Evolutionary conservation across 2,113 vertebrate genomes (phyloP).

Genomic region (Lanius collurio): DNA sequence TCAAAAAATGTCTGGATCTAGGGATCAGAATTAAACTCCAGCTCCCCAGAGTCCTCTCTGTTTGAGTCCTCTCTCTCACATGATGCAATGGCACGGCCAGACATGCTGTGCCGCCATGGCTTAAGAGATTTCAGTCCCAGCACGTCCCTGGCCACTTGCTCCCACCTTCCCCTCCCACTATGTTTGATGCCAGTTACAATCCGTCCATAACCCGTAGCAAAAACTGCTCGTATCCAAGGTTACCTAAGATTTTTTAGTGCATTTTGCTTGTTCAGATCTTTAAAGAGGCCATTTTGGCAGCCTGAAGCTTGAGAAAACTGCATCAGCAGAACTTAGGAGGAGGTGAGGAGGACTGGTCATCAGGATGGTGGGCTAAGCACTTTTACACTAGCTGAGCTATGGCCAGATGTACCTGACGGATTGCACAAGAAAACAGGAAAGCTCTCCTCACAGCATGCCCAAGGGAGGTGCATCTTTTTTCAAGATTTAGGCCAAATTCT

Average conservation of each 20-base stretch:
- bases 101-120: background rate
- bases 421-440: background rate
- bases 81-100: background rate
- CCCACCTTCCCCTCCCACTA: background rate
- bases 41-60: background rate
- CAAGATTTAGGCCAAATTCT: background rate
- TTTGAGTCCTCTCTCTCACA: background rate
- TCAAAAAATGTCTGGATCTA: background rate
- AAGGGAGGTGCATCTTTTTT: background rate
- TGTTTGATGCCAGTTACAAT: background rate
- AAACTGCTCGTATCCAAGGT: fast-evolving
- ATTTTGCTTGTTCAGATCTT: background rate
- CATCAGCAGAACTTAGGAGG: background rate
- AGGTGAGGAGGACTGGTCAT: background rate
- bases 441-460: background rate
- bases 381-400: background rate
- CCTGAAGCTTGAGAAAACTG: background rate
- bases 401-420: background rate
- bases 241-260: background rate
- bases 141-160: background rate
- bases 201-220: background rate
- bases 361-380: background rate
- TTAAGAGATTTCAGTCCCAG: background rate
- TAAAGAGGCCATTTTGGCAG: background rate
- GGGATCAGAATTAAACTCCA: background rate